These are phyloP conservation scores for Parauchenoglanis ngamensis DNA, from an alignment of 2,797 vertebrate species.

Conservation along the genomic window DNA sequence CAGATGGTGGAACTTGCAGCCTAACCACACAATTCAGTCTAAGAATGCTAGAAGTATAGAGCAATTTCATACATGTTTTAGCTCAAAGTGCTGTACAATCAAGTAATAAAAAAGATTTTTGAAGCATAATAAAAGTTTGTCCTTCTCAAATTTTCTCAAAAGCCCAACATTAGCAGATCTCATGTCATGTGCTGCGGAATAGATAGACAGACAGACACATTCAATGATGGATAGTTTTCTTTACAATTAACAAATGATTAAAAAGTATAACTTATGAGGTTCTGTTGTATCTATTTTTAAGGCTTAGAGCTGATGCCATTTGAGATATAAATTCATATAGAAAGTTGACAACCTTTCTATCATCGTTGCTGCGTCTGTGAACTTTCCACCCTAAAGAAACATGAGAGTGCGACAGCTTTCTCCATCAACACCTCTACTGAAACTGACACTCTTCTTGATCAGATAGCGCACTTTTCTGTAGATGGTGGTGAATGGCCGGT, in stretches of 20 bases:
- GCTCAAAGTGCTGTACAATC: not conserved
- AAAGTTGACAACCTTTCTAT: not conserved
- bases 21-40: not conserved
- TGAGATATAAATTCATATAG: not conserved
- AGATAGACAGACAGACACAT: not conserved
- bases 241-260: not conserved
- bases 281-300: constrained; percentile 1
- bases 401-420: not conserved
- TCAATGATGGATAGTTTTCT: not conserved
- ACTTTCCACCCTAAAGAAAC: constrained; percentile 14
- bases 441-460: constrained; percentile 6
- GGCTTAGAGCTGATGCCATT: not conserved
- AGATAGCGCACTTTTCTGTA: constrained; percentile 8
- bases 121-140: not conserved
- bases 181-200: not conserved
- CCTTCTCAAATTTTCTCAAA: not conserved
- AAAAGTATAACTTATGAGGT: not conserved
- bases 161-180: not conserved
- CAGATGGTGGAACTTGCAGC: not conserved
- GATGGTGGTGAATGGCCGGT: constrained; percentile 9
- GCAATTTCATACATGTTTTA: not conserved
- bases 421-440: constrained; percentile 19
- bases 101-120: not conserved
- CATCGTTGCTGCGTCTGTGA: not conserved
- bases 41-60: not conserved